Base-by-base conservation (phyloP, 2,797 vertebrate genomes). In the Pristis pectinata region DNA sequence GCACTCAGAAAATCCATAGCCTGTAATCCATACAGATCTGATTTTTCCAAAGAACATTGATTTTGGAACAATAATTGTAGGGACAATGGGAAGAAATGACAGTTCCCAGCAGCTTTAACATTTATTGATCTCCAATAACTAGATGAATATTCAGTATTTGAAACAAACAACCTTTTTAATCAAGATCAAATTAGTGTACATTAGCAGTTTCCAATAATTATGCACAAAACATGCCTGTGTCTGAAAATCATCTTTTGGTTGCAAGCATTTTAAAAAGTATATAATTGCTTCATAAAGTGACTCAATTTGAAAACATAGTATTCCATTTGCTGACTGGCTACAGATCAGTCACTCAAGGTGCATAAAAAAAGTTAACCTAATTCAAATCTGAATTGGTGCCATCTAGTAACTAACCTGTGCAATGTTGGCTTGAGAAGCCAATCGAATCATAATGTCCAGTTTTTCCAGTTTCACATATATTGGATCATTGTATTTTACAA, bases 381-480 rank as follows among this genome's bases (percentile, higher is more conserved):
- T 49, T 72, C 67, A 72, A 64, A 74, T 9, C 44, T 49, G 15
- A 22, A 27, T 8, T 8, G 56, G 83, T 0, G 10, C 61, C 41
- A 72, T 93, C 93, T 11, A 27, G 1, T n/a, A 27, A 95, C 96
- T 41, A 94, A 99, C 99, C 99, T 99, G 99, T 34, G 99, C 98
- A 0, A 99, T 99, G 97, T 99, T 99, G 95, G 99, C 99, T 96
- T 99, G 98, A 30, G 99, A 99, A n/a, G 99, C 99, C 91, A 99
- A 96, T 82, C 99, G 98, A 96, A 99, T 99, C 99, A 99, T 99
- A 96, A 99, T 99, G 96, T 99, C 99, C 96, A 99, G 97, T 94
- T 99, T 99, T 97, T 99, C 99, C 96, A 99, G 97, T 95, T 99
- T 99, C 96, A 99, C 98, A 0, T 99, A 99, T 96, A 99, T 99